These are phyloP conservation scores for Capreolus pygargus DNA, from an alignment of 2,113 vertebrate genomes.

Conservation along the genomic window DNA sequence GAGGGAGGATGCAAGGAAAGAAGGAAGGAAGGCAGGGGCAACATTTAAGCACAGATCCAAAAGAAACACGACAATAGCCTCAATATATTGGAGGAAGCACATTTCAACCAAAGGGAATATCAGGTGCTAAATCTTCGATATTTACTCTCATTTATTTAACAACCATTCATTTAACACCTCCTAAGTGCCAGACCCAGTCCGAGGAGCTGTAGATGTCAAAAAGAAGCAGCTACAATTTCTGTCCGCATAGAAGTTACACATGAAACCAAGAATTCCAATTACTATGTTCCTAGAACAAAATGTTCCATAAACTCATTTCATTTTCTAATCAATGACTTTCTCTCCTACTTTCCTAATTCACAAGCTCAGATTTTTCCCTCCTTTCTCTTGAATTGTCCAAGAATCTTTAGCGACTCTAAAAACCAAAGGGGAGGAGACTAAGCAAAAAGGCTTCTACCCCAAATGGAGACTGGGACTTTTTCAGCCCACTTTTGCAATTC, in stretches of 20 bases:
- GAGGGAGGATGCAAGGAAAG: background rate
- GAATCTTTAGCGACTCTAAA: background rate
- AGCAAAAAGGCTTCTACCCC: background rate
- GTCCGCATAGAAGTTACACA: background rate
- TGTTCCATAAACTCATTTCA: background rate
- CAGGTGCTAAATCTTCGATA: background rate
- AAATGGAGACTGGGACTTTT: background rate
- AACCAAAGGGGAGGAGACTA: background rate
- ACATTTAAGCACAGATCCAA: background rate
- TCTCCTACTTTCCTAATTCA: background rate
- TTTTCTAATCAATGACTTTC: background rate
- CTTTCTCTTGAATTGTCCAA: background rate
- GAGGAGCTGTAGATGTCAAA: background rate
- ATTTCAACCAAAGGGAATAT: background rate
- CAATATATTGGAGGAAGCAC: background rate
- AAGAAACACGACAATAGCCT: background rate
- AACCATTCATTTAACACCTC: background rate
- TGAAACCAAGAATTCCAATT: background rate
- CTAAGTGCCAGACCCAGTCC: background rate
- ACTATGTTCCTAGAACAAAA: background rate
- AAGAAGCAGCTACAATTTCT: background rate
- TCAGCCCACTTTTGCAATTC: background rate
- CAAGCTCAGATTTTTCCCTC: background rate
- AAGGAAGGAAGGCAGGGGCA: background rate
- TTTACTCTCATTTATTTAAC: background rate